These are phyloP conservation scores for Calosoma granatense DNA, from an alignment of 1,140 invertebrate species.

Conservation along the genomic window DNA sequence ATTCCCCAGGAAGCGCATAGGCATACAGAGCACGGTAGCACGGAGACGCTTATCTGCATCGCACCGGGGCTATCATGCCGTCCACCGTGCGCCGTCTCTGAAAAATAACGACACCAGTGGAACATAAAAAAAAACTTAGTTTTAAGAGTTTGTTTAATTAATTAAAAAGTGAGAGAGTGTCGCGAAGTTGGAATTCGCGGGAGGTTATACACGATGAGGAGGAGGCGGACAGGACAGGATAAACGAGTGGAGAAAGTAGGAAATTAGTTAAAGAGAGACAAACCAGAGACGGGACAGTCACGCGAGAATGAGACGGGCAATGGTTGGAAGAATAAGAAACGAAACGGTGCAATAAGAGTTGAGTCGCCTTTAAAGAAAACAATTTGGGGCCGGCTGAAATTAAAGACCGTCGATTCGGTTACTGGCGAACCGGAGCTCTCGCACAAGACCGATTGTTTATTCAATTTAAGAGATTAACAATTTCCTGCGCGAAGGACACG, in stretches of 20 bases:
- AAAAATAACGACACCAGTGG: neutral
- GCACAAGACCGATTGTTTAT: conserved; percentile 2
- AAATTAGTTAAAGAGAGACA: neutral
- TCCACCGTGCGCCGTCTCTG: too few species aligned
- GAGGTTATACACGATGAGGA: neutral
- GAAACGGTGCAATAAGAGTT: neutral
- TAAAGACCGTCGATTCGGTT: conserved; percentile 1
- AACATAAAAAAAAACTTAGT: neutral
- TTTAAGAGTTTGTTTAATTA: conserved; percentile 5
- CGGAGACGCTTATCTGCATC: too few species aligned
- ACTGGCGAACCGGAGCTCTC: neutral
- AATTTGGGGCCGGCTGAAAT: conserved; percentile 1
- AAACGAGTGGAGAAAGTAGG: neutral
- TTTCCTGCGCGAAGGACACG: neutral
- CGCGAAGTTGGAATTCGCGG: neutral
- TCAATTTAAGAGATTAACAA: conserved; percentile 7
- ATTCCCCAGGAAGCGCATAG: too few species aligned
- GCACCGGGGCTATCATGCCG: too few species aligned
- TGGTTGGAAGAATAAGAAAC: neutral
- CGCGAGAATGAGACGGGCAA: neutral
- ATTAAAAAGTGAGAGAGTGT: conserved; percentile 7
- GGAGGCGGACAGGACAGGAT: neutral
- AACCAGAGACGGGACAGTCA: neutral
- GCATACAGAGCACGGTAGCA: too few species aligned
- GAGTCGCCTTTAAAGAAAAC: conserved; percentile 4